phyloP scores from a whole-genome alignment of 2,113 vertebrate species.

The Myotis brandtii region DNA sequence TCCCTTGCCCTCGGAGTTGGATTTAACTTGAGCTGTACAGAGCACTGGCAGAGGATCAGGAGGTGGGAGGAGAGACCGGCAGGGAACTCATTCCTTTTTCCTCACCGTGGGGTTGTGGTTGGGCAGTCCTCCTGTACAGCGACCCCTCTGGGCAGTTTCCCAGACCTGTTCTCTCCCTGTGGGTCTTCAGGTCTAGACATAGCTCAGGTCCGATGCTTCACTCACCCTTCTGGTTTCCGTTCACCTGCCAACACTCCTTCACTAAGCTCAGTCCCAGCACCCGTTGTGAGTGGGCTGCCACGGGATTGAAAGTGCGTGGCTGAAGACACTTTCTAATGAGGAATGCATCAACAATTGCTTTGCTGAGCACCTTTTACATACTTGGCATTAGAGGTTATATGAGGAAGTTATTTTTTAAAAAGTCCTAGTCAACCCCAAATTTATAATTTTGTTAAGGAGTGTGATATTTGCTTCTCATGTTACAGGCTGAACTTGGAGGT shows the following conservation, averaged over 20 bases:
- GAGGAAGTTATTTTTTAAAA: neutral
- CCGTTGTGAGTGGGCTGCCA: neutral
- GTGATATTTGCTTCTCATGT: neutral
- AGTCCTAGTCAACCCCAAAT: neutral
- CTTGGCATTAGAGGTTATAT: neutral
- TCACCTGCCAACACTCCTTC: neutral
- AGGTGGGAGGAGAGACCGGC: no score
- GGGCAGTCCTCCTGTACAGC: neutral
- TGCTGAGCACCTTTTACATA: neutral
- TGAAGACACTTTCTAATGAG: neutral
- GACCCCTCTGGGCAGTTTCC: neutral
- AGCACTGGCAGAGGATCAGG: neutral
- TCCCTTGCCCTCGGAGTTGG: neutral
- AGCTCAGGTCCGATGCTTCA: neutral
- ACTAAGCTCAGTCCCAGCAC: neutral
- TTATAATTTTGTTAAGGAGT: neutral
- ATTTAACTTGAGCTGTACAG: neutral
- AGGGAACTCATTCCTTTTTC: neutral
- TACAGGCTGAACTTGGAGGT: neutral
- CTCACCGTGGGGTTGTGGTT: neutral
- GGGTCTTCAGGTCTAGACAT: accelerated
- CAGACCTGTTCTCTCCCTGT: neutral
- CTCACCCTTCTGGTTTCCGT: neutral
- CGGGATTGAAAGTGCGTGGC: neutral
- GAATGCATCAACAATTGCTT: neutral